Base-by-base conservation (phyloP, 2,797 vertebrate species). In the Schizopygopsis pylzovi region DNA sequence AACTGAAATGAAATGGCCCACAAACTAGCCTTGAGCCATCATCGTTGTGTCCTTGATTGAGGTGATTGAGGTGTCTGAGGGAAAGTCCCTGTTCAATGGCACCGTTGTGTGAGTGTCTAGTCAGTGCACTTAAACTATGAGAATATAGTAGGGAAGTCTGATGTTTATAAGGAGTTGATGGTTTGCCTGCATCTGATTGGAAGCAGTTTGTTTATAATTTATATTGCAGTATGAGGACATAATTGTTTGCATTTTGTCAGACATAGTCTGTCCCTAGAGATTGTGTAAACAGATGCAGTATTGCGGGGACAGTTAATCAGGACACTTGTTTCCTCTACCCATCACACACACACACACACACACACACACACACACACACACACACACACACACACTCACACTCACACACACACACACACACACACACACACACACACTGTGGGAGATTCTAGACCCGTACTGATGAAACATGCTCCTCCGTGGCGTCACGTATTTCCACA, bases 221-320 rank as follows among this genome's bases (percentile, higher is more conserved):
- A 85, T 84, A 68, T 54, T 82, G 67, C 79, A 81, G 85, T 83
- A 79, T 49, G 79, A 83, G 83, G 83, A 82, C 86, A 86, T 86
- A 25, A 79, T 71, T 79, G 75, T 87, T 88, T 93, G 91, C 86
- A 85, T 90, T 91, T 83, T 73, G 82, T 16, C 71, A 37, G 84
- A 72, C 81, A 67, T 80, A 73, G 76, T 84, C 85, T 90, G 81
- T 90, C 93, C 87, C 88, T 90, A 80, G 77, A 92, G 85, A 79
- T 92, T 92, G 87, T 90, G 86, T 93, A 91, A 93, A 94, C 93
- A 90, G 87, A 88, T 79, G 90, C 93, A 91, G 93, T 84, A 92
- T 93, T 92, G 92, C 88, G 49, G 11, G 49, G 78, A 80, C 85
- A 90, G 85, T 91, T 94, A 93, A 94, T 95, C 90, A 90, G 79